Evolutionary conservation across 2,888 invertebrate genomes (phyloP).

Genomic region (Ectemnius lituratus): DNA sequence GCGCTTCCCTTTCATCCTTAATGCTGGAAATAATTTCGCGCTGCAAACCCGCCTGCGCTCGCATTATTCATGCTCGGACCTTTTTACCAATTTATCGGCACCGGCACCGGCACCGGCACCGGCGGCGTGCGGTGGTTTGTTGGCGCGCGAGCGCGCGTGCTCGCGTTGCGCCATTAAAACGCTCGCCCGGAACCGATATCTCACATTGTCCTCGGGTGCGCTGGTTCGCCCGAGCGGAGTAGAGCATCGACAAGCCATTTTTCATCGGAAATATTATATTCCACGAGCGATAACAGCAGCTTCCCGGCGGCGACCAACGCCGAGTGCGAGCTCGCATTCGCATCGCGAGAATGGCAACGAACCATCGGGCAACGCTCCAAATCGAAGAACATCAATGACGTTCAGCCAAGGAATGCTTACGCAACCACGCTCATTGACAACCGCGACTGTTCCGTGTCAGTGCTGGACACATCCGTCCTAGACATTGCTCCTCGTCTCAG

Average conservation of each 20-base stretch:
- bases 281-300: constrained; percentile 40
- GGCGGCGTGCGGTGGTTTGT: constrained; percentile 28
- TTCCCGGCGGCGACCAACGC: not conserved
- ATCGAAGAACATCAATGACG: constrained; percentile 52
- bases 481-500: constrained; percentile 25
- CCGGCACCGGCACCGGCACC: constrained; percentile 2
- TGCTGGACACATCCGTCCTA: constrained; percentile 16
- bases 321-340: constrained; percentile 11
- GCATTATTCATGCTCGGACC: constrained; percentile 25
- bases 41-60: constrained; percentile 12
- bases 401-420: constrained; percentile 55
- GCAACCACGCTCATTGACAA: constrained; percentile 55
- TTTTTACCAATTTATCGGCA: constrained; percentile 41
- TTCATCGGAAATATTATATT: constrained; percentile 48
- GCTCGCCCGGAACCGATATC: constrained; percentile 21
- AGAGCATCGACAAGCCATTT: constrained; percentile 41
- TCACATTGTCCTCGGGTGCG: constrained; percentile 37
- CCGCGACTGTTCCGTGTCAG: constrained; percentile 11
- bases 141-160: not conserved
- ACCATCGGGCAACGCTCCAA: constrained; percentile 60
- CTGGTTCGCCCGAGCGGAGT: constrained; percentile 16
- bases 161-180: constrained; percentile 30
- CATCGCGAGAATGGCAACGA: constrained; percentile 23
- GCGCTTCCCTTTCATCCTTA: not conserved
- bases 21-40: constrained; percentile 29